Evolutionary conservation across 53 echinoderm and acorn worm species (phyloP), one percentile per base, ranked within the genome.

Genomic region (Arbacia lixula): DNA sequence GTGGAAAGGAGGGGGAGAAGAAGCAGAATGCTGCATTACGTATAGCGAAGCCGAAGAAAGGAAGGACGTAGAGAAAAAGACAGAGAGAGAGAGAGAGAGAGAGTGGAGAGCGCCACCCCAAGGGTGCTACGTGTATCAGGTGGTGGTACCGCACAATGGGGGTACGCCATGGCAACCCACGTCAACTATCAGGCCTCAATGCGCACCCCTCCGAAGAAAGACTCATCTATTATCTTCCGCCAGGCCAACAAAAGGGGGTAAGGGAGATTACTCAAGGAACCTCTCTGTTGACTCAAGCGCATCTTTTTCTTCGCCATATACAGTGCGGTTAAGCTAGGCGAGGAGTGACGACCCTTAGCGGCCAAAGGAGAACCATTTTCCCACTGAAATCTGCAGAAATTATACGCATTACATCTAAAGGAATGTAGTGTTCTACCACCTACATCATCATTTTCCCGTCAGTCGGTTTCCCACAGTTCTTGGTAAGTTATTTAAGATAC

Each of bases 251-350:
- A 64, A 9, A 31, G 33, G 62, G 33, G 58, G 11, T 14, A 32
- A 21, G 31, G 41, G 22, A 38, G 81, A 81, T 81, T 81, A 81
- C 82, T 63, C 82, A 81, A 81, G 82, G 63, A 27, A 29, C 8
- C 19, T 26, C 33, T 38, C 19, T 63, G 82, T 63, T 81, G 82
- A 64, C 50, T 81, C 63, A 81, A 58, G 77, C 77, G 58, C 60
- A 58, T 77, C 77, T 58, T 37, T 36, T n/a, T 53, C 25, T 32
- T 5, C 57, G 52, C 53, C 21, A 12, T 30, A 50, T 68, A 68
- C 42, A 41, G 25, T 24, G 69, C 5, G 27, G n/a, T 4, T 3
- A 21, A 33, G 66, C 16, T 32, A 16, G 29, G 19, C 19, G 36
- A 66, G 31, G n/a, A 12, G 24, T 24, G 5, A 69, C 69, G 40